Evolutionary conservation across 2,113 vertebrate species (phyloP).

Genomic region (Pluvianellus socialis): DNA sequence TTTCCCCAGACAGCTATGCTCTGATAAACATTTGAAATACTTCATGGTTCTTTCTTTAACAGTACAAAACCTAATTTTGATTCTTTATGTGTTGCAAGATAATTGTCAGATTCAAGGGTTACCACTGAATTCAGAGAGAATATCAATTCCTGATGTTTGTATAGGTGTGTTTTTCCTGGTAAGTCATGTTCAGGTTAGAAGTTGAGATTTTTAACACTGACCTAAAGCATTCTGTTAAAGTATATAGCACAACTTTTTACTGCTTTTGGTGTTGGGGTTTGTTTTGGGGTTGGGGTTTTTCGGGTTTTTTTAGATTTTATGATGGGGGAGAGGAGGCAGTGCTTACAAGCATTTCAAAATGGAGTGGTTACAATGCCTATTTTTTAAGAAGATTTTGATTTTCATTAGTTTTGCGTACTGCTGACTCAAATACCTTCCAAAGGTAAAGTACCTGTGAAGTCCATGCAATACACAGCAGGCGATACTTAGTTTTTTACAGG

Average conservation of each 20-base stretch:
- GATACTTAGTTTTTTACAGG: not conserved
- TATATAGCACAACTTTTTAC: not conserved
- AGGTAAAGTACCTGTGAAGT: not conserved
- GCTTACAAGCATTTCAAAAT: not conserved
- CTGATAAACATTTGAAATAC: not conserved
- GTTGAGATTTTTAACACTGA: not conserved
- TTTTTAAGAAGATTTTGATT: not conserved
- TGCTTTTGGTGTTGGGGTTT: not conserved
- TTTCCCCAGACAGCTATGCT: not conserved
- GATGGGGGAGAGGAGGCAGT: not conserved
- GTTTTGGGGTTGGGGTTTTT: not conserved
- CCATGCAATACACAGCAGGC: not conserved
- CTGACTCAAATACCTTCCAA: not conserved
- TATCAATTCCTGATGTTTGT: not conserved
- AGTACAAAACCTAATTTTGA: not conserved
- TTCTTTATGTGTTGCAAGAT: not conserved
- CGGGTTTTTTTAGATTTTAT: not conserved
- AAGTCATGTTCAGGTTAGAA: not conserved
- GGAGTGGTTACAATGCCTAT: not conserved
- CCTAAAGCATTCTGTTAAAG: not conserved
- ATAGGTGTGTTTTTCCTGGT: not conserved
- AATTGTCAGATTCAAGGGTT: not conserved
- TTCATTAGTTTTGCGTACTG: not conserved
- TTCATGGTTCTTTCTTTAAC: not conserved
- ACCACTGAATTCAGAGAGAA: not conserved